Evolutionary conservation across 1,140 invertebrate species (phyloP).

Genomic region (Diachasmimorpha longicaudata): DNA sequence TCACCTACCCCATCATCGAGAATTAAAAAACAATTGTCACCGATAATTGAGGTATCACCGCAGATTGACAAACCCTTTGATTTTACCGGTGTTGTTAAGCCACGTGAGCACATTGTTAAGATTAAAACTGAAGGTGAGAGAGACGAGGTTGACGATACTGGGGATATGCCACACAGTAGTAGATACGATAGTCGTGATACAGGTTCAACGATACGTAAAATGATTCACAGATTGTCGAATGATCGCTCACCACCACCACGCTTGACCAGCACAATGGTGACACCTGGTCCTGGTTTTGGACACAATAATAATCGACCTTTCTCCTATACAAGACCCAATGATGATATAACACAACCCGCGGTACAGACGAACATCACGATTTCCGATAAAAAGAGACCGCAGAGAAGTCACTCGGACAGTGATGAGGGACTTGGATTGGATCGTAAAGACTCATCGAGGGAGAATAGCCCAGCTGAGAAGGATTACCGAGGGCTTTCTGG

Average conservation of each 20-base stretch:
- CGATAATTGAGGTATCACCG: slow-evolving; percentile 74
- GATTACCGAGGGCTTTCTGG: slow-evolving; percentile 48
- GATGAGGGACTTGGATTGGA: slow-evolving; percentile 78
- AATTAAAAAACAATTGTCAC: slow-evolving; percentile 73
- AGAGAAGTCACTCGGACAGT: slow-evolving; percentile 70
- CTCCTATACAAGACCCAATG: slow-evolving; percentile 72
- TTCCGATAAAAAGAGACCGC: slow-evolving; percentile 62
- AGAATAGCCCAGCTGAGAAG: slow-evolving; percentile 59
- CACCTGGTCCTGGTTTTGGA: slow-evolving; percentile 65
- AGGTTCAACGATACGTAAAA: slow-evolving; percentile 54
- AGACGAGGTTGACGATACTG: slow-evolving; percentile 43
- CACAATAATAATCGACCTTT: slow-evolving; percentile 79
- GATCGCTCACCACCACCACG: slow-evolving; percentile 69
- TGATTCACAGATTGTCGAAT: slow-evolving; percentile 56
- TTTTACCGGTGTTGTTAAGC: slow-evolving; percentile 33
- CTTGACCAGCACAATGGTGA: slow-evolving; percentile 65
- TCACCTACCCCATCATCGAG: slow-evolving; percentile 28
- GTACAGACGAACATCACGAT: slow-evolving; percentile 65
- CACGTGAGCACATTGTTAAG: slow-evolving; percentile 9
- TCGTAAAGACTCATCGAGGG: slow-evolving; percentile 60
- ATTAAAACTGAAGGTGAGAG: slow-evolving; percentile 14
- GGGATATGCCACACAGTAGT: slow-evolving; percentile 54
- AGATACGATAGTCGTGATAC: slow-evolving; percentile 45
- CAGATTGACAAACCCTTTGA: slow-evolving; percentile 68
- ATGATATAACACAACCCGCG: slow-evolving; percentile 36